Base-by-base conservation (phyloP, 2,797 vertebrate species). In the Limnodromus scolopaceus region DNA sequence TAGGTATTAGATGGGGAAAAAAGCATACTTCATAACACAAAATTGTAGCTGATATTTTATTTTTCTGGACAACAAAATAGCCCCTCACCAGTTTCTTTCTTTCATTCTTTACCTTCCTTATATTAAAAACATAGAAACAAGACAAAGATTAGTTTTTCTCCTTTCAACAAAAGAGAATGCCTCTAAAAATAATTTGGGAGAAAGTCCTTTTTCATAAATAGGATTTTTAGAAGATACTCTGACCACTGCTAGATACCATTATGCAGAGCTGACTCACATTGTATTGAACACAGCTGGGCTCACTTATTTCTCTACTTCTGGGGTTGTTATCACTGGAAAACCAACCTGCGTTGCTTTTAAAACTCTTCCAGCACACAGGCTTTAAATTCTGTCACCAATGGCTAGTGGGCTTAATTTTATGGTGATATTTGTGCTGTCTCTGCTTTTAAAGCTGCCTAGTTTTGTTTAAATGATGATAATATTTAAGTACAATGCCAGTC, bases 401-500 rank as follows among this genome's bases (percentile, higher is more conserved):
- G 60, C 63, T 70, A 82, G 46, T 74, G 20, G 39, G 58, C 45
- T 93, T 84, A 76, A 91, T 69, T 87, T 93, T 93, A 84, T 51
- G 51, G 45, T 65, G 34, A 84, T 88, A 80, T 48, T 91, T 91
- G 53, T 60, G 39, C 93, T 85, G 78, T 49, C 80, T 92, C 93
- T 94, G 34, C 63, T 77, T 91, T 95, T 79, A 79, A 91, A 90
- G 38, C 64, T 72, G 45, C 72, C 58, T 77, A 39, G 53, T 87
- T 95, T 89, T 92, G 78, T 87, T 95, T 89, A 91, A 89, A 95
- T 85, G 25, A 89, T 84, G 58, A 84, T 5, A 74, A 74, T 39
- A 63, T 80, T 89, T 85, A 92, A 96, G 68, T 45, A 89, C 53
- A 82, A 87, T 64, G 60, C 51, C 60, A 71, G 34, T 18, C 49